These are phyloP conservation scores for Dioctria rufipes DNA, from an alignment of 2,888 invertebrate species.

Conservation along the genomic window DNA sequence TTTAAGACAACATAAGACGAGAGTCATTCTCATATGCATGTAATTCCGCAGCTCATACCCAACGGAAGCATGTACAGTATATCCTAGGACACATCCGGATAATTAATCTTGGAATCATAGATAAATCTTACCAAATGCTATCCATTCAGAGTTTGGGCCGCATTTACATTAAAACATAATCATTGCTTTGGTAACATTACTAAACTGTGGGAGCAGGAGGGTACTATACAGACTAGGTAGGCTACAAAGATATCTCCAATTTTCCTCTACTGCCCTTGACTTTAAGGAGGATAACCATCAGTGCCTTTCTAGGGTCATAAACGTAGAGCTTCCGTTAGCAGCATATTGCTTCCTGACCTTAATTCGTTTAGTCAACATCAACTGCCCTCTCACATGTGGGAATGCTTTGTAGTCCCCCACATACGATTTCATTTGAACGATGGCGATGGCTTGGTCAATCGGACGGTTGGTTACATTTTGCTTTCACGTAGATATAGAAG, in stretches of 20 bases:
- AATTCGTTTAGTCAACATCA: slow-evolving; percentile 50
- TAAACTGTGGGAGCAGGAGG: not conserved
- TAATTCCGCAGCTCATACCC: not conserved
- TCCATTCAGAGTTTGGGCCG: slow-evolving; percentile 1
- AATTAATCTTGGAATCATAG: slow-evolving; percentile 43
- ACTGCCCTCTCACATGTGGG: slow-evolving; percentile 32
- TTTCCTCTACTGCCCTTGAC: slow-evolving; percentile 41
- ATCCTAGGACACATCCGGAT: slow-evolving; percentile 23
- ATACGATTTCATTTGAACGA: slow-evolving; percentile 28
- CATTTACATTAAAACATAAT: slow-evolving; percentile 49
- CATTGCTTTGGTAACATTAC: slow-evolving; percentile 31
- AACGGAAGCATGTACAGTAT: not conserved
- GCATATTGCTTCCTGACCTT: slow-evolving; percentile 52
- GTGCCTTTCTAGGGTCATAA: not conserved
- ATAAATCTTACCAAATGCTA: not conserved
- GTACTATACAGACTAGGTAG: no score
- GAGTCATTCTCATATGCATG: not conserved
- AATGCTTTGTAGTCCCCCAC: slow-evolving; percentile 14
- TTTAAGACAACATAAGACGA: slow-evolving; percentile 2
- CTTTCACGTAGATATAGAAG: slow-evolving; percentile 24
- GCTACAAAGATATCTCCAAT: slow-evolving; percentile 4
- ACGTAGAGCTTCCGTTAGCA: slow-evolving; percentile 46
- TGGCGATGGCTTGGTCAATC: not conserved
- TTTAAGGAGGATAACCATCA: slow-evolving; percentile 31
- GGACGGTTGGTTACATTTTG: slow-evolving; percentile 36